Evolutionary conservation across 2,888 invertebrate genomes (phyloP).

Genomic region (Margaritifera margaritifera): DNA sequence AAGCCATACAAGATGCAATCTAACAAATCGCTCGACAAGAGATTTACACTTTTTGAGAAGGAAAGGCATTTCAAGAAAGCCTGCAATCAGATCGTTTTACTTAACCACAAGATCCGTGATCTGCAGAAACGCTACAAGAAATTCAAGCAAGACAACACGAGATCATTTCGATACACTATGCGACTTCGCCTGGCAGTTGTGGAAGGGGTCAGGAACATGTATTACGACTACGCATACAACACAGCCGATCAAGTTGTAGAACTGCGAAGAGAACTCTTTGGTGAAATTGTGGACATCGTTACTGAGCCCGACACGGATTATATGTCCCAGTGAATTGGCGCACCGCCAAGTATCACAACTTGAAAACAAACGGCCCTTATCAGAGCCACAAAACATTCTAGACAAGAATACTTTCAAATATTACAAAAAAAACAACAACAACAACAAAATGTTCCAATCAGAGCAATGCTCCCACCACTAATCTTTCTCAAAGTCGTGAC

Average conservation of each 20-base stretch:
- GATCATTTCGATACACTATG: conserved; percentile 56
- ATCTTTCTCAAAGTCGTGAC: no score
- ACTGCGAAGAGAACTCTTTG: conserved; percentile 35
- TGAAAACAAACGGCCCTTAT: conserved; percentile 31
- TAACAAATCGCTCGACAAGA: conserved; percentile 20
- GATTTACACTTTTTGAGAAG: conserved; percentile 25
- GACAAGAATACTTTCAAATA: no score
- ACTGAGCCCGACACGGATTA: conserved; percentile 17
- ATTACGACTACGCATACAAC: conserved; percentile 49
- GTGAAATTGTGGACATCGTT: conserved; percentile 35
- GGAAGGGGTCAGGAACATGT: conserved; percentile 45
- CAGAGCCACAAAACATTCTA: no score
- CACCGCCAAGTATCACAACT: conserved; percentile 3
- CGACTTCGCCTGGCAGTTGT: conserved; percentile 55
- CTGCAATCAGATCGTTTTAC: conserved; percentile 55
- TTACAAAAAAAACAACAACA: no score
- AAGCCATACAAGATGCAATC: conserved; percentile 19
- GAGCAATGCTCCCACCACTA: no score
- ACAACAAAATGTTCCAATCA: no score
- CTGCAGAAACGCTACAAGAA: conserved; percentile 47
- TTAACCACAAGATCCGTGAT: conserved; percentile 47
- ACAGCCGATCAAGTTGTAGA: conserved; percentile 44
- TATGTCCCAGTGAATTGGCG: conserved; percentile 8
- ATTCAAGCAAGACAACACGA: conserved; percentile 42
- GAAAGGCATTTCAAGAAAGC: conserved; percentile 34